phyloP scores from a whole-genome alignment of 2,888 invertebrate species.

The Eupithecia abbreviata region DNA sequence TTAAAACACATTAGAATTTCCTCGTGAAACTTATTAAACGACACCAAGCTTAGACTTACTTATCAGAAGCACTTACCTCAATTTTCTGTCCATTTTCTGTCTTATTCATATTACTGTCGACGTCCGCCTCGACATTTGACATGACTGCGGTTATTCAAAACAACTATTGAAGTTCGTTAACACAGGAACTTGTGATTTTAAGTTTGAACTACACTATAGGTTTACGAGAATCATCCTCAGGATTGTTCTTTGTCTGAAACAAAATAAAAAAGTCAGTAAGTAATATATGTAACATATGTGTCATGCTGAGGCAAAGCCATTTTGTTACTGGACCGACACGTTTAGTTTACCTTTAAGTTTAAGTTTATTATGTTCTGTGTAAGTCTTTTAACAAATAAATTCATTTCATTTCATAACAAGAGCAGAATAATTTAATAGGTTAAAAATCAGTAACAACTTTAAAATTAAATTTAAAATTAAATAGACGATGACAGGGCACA shows the following conservation, averaged over 20 bases:
- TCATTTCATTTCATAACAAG: no score
- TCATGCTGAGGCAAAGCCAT: no score
- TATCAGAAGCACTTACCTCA: conserved; percentile 53
- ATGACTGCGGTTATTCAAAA: conserved; percentile 45
- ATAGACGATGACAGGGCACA: background rate
- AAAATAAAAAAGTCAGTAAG: conserved; percentile 19
- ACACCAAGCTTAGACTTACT: background rate
- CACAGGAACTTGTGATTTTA: conserved; percentile 6
- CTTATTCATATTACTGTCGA: conserved; percentile 74
- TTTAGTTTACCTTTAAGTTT: no score
- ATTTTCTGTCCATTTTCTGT: conserved; percentile 53
- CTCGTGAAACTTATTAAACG: background rate
- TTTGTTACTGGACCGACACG: no score
- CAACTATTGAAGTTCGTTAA: conserved; percentile 8
- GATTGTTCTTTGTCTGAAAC: conserved; percentile 35
- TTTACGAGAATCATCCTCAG: conserved; percentile 31
- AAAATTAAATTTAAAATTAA: background rate
- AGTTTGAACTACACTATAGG: conserved; percentile 22
- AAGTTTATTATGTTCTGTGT: no score
- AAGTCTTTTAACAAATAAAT: no score
- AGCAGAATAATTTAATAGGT: no score
- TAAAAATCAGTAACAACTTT: no score
- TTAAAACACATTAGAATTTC: background rate
- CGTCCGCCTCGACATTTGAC: conserved; percentile 61
- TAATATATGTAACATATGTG: background rate